These are phyloP conservation scores for Siniperca chuatsi DNA, from an alignment of 2,113 vertebrate genomes.

Conservation along the genomic window DNA sequence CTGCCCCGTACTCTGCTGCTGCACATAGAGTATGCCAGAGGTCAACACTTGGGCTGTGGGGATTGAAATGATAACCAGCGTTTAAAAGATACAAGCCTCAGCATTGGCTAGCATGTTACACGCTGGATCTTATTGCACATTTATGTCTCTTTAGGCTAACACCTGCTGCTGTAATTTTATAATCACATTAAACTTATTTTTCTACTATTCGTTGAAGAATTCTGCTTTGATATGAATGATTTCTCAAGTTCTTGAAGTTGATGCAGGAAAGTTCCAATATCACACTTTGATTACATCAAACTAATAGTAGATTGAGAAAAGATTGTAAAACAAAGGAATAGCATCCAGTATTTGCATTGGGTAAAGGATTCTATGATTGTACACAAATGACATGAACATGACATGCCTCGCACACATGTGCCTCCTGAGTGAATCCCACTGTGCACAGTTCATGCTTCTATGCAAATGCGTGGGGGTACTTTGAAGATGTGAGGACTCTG, in stretches of 20 bases:
- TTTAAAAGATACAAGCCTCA: constrained; percentile 14
- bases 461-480: constrained; percentile 59
- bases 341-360: constrained; percentile 28
- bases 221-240: not conserved
- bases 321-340: constrained; percentile 20
- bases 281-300: constrained; percentile 36
- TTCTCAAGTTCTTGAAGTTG: constrained; percentile 1
- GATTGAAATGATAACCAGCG: constrained; percentile 34
- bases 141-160: constrained; percentile 19
- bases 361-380: constrained; percentile 15
- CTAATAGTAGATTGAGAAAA: not conserved
- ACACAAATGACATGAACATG: constrained; percentile 38
- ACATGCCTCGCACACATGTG: constrained; percentile 69
- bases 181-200: constrained; percentile 28
- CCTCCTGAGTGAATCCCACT: constrained; percentile 19
- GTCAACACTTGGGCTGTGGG: constrained; percentile 18
- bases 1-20: constrained; percentile 3
- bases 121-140: constrained; percentile 17
- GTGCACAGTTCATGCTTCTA: constrained; percentile 30
- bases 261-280: constrained; percentile 21
- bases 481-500: constrained; percentile 75
- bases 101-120: not conserved
- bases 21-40: constrained; percentile 15
- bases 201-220: rapidly evolving
- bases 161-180: constrained; percentile 28